These are phyloP conservation scores for Epinephelus cyanopodus DNA, from an alignment of 2,113 vertebrate species.

Conservation along the genomic window DNA sequence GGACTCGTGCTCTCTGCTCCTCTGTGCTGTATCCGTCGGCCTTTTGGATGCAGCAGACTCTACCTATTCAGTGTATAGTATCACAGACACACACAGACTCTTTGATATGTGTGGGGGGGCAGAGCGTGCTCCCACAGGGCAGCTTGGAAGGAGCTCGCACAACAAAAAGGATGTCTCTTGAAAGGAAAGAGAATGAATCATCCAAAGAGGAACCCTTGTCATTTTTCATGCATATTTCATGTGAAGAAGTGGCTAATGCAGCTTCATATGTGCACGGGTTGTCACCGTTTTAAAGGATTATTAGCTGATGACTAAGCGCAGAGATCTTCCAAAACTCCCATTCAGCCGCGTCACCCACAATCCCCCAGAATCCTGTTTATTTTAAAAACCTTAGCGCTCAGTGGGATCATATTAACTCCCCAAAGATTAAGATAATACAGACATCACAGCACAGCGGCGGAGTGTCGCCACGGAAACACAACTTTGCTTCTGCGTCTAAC, in stretches of 20 bases:
- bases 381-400: constrained; percentile 34
- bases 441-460: neutral
- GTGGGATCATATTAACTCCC: constrained; percentile 39
- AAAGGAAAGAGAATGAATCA: constrained; percentile 47
- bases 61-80: neutral
- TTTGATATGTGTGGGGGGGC: constrained; percentile 36
- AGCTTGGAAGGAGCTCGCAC: constrained; percentile 30
- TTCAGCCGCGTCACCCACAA: constrained; percentile 61
- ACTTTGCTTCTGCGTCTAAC: constrained; percentile 32
- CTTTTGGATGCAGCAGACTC: constrained; percentile 28
- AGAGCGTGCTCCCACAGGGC: constrained; percentile 40
- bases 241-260: constrained; percentile 28
- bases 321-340: constrained; percentile 53
- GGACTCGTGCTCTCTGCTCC: constrained; percentile 17
- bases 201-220: constrained; percentile 34
- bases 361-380: constrained; percentile 43
- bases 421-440: constrained; percentile 41
- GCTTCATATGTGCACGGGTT: constrained; percentile 40
- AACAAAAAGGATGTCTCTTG: constrained; percentile 30
- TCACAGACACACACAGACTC: constrained; percentile 8
- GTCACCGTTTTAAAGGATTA: constrained; percentile 63
- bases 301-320: constrained; percentile 68
- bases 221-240: constrained; percentile 59
- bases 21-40: neutral
- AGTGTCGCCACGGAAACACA: neutral